These are phyloP conservation scores for Taenioides sp. DNA, from an alignment of 2,797 vertebrate genomes.

Conservation along the genomic window DNA sequence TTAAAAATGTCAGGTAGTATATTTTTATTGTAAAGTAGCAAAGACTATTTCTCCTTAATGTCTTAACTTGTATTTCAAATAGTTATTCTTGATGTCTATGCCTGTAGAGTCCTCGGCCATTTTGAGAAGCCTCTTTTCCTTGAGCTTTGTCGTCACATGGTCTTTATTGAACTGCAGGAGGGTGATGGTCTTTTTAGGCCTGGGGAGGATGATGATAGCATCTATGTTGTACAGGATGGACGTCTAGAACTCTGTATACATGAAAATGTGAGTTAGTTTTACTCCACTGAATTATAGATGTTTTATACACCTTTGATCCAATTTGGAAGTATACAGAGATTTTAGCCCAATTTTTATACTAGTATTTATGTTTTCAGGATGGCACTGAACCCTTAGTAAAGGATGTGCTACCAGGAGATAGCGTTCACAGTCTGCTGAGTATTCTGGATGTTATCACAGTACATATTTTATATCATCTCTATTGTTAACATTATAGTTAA, in stretches of 20 bases:
- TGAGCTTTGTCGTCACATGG: slow-evolving; percentile 96
- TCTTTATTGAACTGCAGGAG: slow-evolving; percentile 91
- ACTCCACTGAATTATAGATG: neutral
- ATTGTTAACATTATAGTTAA: neutral
- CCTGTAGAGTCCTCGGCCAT: slow-evolving; percentile 90
- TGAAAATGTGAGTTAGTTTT: slow-evolving; percentile 75
- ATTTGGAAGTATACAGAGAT: neutral
- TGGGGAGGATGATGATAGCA: slow-evolving; percentile 91
- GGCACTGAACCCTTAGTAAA: slow-evolving; percentile 91
- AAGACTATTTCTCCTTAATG: too few relatives aligned
- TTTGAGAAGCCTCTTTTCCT: slow-evolving; percentile 97
- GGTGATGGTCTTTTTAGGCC: slow-evolving; percentile 90
- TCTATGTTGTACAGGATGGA: slow-evolving; percentile 95
- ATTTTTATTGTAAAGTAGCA: neutral
- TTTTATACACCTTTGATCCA: neutral
- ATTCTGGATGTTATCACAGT: slow-evolving; percentile 96
- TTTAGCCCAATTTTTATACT: neutral
- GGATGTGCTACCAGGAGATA: slow-evolving; percentile 92
- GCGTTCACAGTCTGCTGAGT: slow-evolving; percentile 95
- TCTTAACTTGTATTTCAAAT: slow-evolving; percentile 10
- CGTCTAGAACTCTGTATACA: slow-evolving; percentile 90
- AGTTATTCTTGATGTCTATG: neutral
- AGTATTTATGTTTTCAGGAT: slow-evolving; percentile 74
- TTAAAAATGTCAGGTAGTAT: slow-evolving; percentile 89
- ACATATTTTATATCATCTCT: slow-evolving; percentile 56